Evolutionary conservation across 2,113 vertebrate species (phyloP).

Genomic region (Pardalotus punctatus): DNA sequence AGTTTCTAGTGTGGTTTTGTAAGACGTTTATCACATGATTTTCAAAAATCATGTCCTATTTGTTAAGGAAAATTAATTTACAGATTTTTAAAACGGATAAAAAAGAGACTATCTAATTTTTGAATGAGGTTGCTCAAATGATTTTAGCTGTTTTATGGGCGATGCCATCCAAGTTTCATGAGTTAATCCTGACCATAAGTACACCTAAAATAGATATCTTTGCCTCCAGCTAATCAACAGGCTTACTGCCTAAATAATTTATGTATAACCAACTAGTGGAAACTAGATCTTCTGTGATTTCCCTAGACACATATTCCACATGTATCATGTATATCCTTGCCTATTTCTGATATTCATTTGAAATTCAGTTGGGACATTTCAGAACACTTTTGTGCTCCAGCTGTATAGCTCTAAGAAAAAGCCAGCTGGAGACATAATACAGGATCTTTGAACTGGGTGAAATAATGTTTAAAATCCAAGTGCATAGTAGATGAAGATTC

Average conservation of each 20-base stretch:
- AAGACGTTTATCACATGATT: constrained; percentile 22
- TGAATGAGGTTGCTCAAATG: not conserved
- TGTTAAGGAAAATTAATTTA: not conserved
- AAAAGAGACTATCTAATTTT: not conserved
- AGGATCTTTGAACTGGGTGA: constrained; percentile 5
- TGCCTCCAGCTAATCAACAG: constrained; percentile 60
- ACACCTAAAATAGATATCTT: constrained; percentile 47
- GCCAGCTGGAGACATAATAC: constrained; percentile 12
- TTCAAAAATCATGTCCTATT: constrained; percentile 6
- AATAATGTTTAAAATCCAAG: not conserved
- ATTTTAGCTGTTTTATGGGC: not conserved
- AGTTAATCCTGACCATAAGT: constrained; percentile 49
- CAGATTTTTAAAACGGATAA: not conserved
- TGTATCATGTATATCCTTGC: constrained; percentile 58
- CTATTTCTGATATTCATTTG: constrained; percentile 63
- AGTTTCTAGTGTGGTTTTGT: constrained; percentile 48
- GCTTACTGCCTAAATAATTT: constrained; percentile 59
- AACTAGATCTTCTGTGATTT: constrained; percentile 63
- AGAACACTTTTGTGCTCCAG: constrained; percentile 36
- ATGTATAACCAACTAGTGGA: constrained; percentile 54
- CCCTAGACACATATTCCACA: constrained; percentile 42
- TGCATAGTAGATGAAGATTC: not conserved
- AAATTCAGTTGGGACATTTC: constrained; percentile 61
- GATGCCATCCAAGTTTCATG: not conserved
- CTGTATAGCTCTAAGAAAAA: constrained; percentile 42